Percentiles rank a stretch among this genome's conserved stretches.
Conservation (phyloP, 2,888 invertebrate species). For the Tetramorium bicarinatum region DNA sequence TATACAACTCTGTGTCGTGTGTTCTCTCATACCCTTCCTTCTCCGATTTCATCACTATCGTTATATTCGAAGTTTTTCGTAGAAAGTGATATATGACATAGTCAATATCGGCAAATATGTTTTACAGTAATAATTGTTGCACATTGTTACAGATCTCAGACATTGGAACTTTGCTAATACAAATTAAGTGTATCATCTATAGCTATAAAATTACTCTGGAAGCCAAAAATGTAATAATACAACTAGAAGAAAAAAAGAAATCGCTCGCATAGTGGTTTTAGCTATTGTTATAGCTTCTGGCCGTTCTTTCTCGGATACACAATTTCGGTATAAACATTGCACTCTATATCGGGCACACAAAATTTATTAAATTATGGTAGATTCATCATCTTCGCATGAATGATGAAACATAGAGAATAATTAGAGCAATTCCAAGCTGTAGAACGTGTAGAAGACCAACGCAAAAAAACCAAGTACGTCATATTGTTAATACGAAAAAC, state of each 20-base stretch:
- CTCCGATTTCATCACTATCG: constrained; percentile 2
- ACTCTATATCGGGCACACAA: not conserved
- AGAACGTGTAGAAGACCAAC: not conserved
- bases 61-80: not conserved
- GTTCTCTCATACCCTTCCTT: constrained; percentile 27
- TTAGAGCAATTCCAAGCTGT: not conserved
- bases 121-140: constrained; percentile 21
- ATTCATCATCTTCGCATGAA: not conserved
- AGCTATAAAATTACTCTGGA: not conserved
- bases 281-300: not conserved
- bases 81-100: not conserved
- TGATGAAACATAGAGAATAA: not conserved
- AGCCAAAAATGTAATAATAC: not conserved
- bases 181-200: not conserved
- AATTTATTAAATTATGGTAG: not conserved
- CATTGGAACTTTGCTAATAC: not conserved
- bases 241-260: not conserved
- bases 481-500: constrained; percentile 1
- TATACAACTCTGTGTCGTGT: constrained; percentile 17
- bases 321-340: not conserved
- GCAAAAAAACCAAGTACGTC: not conserved
- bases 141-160: not conserved
- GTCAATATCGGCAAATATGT: not conserved
- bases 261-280: not conserved
- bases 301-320: not conserved